Conservation (phyloP, 2,113 vertebrate species). For the Aramus guarauna region DNA sequence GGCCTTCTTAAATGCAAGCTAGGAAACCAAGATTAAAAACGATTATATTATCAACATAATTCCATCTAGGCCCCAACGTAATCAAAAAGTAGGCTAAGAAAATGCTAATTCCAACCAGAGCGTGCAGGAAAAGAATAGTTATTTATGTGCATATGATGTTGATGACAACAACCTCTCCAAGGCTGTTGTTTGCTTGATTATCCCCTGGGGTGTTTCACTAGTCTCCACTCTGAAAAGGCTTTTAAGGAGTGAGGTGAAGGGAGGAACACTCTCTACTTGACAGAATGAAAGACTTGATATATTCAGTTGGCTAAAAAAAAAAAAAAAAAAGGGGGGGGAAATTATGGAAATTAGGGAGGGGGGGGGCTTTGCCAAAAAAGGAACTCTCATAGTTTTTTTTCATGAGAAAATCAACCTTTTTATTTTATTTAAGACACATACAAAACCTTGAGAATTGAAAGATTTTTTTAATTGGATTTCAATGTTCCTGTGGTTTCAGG, state of each 20-base stretch:
- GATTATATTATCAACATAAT: background rate
- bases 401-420: background rate
- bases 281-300: background rate
- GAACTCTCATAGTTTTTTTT: background rate
- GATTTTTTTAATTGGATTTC: background rate
- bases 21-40: background rate
- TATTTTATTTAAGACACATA: background rate
- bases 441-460: background rate
- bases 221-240: background rate
- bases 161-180: background rate
- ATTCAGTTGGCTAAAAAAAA: background rate
- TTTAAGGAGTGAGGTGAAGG: background rate
- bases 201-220: background rate
- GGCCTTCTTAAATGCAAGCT: background rate
- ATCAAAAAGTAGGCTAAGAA: background rate
- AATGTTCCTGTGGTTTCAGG: background rate
- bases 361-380: background rate
- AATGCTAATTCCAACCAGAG: background rate
- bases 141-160: background rate
- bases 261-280: background rate
- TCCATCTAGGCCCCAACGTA: background rate
- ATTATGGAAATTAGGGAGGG: background rate
- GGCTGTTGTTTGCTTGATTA: background rate
- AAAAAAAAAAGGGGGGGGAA: background rate
- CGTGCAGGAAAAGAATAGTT: background rate